Percentiles rank a stretch among this genome's conserved stretches.
Evolutionary conservation across 64 coral and sea anemone genomes (phyloP).

Genomic region (Stichodactyla helianthus): DNA sequence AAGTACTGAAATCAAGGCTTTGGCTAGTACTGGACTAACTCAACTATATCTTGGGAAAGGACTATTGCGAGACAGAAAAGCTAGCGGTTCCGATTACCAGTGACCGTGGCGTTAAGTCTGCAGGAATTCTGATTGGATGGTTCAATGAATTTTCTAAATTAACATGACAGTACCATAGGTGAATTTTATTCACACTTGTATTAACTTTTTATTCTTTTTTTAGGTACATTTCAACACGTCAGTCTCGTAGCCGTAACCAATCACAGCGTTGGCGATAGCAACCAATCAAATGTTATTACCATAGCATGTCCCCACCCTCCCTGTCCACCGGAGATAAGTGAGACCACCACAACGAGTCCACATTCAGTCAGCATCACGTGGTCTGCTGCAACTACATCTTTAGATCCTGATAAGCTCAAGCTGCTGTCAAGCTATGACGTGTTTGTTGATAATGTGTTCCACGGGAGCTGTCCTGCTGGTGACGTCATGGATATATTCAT

Average conservation of each 20-base stretch:
- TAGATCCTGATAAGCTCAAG: not conserved
- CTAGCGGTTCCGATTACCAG: no score
- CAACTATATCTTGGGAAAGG: no score
- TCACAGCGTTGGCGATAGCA: constrained; percentile 79
- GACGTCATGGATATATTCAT: constrained; percentile 37
- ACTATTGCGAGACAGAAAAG: no score
- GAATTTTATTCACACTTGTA: not conserved
- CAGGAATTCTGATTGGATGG: no score
- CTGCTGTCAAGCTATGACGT: constrained; percentile 49
- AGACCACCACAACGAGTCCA: constrained; percentile 3
- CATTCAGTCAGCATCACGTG: constrained; percentile 49
- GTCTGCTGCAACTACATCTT: constrained; percentile 1
- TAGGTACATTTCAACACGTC: constrained; percentile 43
- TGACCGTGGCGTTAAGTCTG: no score
- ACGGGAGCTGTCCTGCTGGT: constrained; percentile 43
- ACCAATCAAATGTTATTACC: constrained; percentile 43
- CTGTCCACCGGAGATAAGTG: constrained; percentile 52
- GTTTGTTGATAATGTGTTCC: constrained; percentile 60
- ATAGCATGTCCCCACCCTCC: constrained; percentile 54
- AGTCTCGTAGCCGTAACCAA: constrained; percentile 56
- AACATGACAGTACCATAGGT: not conserved
- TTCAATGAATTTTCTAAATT: no score
- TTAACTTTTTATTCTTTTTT: not conserved
- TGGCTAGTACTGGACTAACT: no score
- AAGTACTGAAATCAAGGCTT: no score